These are phyloP conservation scores for Gallinago paraguaiae DNA, from an alignment of 2,113 vertebrate species.

Conservation along the genomic window DNA sequence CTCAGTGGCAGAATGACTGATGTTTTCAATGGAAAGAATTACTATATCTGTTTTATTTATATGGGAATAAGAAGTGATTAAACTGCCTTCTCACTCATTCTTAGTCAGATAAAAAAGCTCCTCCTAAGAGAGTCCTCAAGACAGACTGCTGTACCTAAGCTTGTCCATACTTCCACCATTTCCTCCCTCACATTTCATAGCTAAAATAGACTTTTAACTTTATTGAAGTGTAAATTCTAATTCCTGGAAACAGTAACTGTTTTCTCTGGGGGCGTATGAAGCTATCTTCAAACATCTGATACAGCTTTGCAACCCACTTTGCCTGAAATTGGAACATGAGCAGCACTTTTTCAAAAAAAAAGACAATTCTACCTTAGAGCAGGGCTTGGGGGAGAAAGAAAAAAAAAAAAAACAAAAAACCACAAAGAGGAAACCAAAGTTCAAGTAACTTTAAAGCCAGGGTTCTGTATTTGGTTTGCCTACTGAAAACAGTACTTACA, in stretches of 20 bases:
- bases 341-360: not conserved
- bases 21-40: not conserved
- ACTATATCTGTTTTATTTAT: not conserved
- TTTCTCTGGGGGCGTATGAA: not conserved
- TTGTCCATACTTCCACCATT: not conserved
- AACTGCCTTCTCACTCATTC: not conserved
- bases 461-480: not conserved
- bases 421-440: not conserved
- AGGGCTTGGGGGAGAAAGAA: not conserved
- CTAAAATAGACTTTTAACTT: not conserved
- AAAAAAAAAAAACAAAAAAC: too few species aligned
- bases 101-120: not conserved
- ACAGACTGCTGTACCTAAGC: not conserved
- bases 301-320: not conserved
- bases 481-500: conserved; percentile 79
- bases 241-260: not conserved
- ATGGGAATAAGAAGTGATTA: not conserved
- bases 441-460: not conserved
- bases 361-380: not conserved
- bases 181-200: not conserved
- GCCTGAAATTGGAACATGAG: not conserved
- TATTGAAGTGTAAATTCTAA: not conserved
- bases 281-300: not conserved
- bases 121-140: not conserved
- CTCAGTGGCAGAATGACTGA: not conserved